Evolutionary conservation across 2,113 vertebrate species (phyloP).

Genomic region (Otis tarda): DNA sequence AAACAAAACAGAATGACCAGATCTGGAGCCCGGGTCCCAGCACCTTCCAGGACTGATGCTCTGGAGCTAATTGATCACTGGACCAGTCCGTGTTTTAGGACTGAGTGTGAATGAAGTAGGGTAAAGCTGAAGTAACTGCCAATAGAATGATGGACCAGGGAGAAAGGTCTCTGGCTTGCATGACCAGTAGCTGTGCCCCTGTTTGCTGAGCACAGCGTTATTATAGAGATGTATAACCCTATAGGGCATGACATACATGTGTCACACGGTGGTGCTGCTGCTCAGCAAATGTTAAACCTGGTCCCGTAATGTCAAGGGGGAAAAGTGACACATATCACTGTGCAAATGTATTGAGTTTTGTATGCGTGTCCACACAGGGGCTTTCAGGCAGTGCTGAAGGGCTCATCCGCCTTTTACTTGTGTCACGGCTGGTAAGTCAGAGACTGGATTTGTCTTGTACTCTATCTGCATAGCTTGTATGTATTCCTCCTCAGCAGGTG

Average conservation of each 20-base stretch:
- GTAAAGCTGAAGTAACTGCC: neutral
- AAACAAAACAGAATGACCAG: neutral
- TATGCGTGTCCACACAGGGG: neutral
- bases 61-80: neutral
- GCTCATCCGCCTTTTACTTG: neutral
- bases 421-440: neutral
- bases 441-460: neutral
- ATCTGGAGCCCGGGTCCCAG: neutral
- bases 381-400: neutral
- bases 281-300: neutral
- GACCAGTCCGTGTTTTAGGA: neutral
- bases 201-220: neutral
- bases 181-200: neutral
- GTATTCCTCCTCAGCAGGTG: neutral
- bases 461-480: neutral
- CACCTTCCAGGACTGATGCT: neutral
- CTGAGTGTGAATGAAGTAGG: neutral
- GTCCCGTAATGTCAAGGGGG: neutral
- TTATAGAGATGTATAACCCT: neutral
- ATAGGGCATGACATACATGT: fast-evolving
- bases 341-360: neutral
- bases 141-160: neutral
- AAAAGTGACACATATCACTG: neutral
- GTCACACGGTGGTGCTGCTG: neutral
- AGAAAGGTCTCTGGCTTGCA: neutral